Percentiles rank a stretch among this genome's conserved stretches.
These are phyloP conservation scores for Girardinus metallicus DNA, from an alignment of 2,797 vertebrate genomes.

Conservation along the genomic window DNA sequence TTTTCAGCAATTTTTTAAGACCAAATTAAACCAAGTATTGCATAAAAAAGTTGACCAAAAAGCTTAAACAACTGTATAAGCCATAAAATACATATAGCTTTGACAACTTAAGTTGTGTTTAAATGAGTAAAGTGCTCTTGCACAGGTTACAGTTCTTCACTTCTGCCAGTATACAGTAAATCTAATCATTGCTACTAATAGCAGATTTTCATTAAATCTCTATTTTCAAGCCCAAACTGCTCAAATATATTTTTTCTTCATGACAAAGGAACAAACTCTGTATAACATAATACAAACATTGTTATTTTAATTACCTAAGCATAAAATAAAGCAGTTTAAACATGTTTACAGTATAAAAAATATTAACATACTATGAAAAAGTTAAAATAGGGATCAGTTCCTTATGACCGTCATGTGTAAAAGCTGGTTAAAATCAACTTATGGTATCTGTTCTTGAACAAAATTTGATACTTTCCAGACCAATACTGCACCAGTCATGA, in stretches of 20 bases:
- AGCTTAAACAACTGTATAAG: neutral
- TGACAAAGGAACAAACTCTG: neutral
- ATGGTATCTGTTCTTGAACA: neutral
- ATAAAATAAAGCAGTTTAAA: neutral
- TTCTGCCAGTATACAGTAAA: neutral
- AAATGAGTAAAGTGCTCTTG: neutral
- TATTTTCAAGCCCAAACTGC: neutral
- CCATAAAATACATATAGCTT: neutral
- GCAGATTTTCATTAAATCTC: neutral
- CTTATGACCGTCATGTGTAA: neutral
- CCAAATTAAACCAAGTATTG: neutral
- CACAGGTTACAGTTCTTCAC: neutral
- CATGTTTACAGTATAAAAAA: neutral
- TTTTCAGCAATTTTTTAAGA: neutral
- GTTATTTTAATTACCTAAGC: neutral
- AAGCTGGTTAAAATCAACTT: neutral
- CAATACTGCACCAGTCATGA: neutral
- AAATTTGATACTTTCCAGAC: slow-evolving; percentile 3
- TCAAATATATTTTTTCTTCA: neutral
- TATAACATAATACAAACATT: neutral
- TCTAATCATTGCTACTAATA: neutral
- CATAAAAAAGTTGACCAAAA: neutral
- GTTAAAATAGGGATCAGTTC: neutral
- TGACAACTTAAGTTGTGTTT: neutral
- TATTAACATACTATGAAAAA: neutral